Evolutionary conservation across 2,797 vertebrate genomes (phyloP).

Genomic region (Heliangelus exortis): DNA sequence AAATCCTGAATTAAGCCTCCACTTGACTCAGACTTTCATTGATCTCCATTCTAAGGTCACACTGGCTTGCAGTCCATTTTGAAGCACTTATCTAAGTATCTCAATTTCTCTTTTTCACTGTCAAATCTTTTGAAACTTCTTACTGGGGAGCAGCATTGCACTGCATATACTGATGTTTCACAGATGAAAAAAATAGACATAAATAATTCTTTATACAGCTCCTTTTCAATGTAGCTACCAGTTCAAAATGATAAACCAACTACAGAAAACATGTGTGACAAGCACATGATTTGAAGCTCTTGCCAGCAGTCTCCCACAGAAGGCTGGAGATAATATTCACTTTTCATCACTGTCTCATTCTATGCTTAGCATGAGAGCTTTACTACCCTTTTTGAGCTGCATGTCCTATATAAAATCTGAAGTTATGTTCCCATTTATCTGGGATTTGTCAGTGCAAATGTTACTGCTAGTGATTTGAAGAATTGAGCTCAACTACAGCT

Average conservation of each 20-base stretch:
- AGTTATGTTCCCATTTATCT: constrained; percentile 21
- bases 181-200: neutral
- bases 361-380: neutral
- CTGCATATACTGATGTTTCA: neutral
- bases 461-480: neutral
- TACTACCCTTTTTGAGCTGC: constrained; percentile 11
- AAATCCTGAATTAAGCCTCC: neutral
- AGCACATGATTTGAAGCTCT: neutral
- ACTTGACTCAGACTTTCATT: neutral
- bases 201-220: neutral
- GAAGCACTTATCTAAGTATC: neutral
- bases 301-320: constrained; percentile 23
- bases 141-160: neutral
- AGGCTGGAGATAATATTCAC: constrained; percentile 6
- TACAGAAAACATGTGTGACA: constrained; percentile 6
- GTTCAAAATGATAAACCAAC: neutral
- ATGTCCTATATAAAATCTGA: neutral
- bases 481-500: neutral
- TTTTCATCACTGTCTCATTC: constrained; percentile 21
- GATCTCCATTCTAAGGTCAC: neutral
- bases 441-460: neutral
- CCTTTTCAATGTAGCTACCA: neutral
- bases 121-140: constrained; percentile 3
- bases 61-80: neutral
- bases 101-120: neutral